These are phyloP conservation scores for Acrocephalus scirpaceus DNA, from an alignment of 2,797 vertebrate genomes.

Conservation along the genomic window DNA sequence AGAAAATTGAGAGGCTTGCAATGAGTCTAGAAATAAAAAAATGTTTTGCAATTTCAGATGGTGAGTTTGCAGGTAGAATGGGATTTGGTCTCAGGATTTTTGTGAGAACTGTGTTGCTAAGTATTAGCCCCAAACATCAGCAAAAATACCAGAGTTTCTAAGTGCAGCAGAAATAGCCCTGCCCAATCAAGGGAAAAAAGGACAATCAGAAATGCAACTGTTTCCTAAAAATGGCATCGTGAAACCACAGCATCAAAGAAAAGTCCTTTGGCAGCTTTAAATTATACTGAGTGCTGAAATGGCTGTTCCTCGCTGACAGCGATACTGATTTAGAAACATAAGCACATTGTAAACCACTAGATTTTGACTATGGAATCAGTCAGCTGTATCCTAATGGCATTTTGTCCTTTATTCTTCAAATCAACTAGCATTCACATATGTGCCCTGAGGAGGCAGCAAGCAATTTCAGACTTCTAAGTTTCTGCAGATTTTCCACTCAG, in stretches of 20 bases:
- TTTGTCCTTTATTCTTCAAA: neutral
- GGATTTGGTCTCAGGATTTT: neutral
- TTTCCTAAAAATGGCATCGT: neutral
- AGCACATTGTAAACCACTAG: neutral
- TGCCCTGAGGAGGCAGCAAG: neutral
- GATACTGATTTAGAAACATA: neutral
- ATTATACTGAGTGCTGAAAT: neutral
- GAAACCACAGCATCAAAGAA: neutral
- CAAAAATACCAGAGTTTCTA: neutral
- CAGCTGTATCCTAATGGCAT: neutral
- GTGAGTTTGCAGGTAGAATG: neutral
- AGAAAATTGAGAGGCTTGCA: neutral
- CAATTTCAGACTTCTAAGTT: neutral
- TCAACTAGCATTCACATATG: neutral
- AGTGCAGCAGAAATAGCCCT: neutral
- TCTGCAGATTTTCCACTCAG: neutral
- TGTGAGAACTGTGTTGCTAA: neutral
- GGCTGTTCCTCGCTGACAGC: neutral
- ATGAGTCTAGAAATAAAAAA: neutral
- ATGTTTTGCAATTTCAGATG: neutral
- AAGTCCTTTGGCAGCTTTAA: neutral
- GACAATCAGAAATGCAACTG: neutral
- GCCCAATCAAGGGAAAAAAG: neutral
- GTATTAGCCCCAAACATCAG: neutral
- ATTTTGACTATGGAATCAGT: neutral